Conservation (phyloP, 2,797 vertebrate genomes). For the Emys orbicularis region DNA sequence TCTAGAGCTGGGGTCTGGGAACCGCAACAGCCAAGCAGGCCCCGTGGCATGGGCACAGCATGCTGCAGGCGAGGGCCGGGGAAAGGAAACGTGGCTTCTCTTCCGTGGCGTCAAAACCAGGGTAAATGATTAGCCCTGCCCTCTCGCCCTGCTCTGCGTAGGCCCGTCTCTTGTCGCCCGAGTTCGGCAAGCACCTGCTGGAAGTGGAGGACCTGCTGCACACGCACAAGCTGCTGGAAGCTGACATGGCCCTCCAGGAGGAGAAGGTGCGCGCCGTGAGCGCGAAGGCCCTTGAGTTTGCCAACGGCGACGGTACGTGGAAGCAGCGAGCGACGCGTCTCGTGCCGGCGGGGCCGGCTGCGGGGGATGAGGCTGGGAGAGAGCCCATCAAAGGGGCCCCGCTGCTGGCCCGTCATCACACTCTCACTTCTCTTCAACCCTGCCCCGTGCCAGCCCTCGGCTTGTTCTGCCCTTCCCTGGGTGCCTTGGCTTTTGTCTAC, state of each 20-base stretch:
- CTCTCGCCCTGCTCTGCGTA: slow-evolving; percentile 56
- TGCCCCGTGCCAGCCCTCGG: not conserved
- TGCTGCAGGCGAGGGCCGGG: not conserved
- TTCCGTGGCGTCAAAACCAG: not conserved
- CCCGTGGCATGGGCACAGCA: not conserved
- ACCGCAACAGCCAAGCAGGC: not conserved
- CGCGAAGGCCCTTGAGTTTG: slow-evolving; percentile 88
- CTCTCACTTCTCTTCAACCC: not conserved
- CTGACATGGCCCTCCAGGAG: slow-evolving; percentile 92
- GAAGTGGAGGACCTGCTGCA: slow-evolving; percentile 96
- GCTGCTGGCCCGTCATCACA: fast-evolving
- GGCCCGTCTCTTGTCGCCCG: slow-evolving; percentile 89
- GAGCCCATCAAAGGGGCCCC: fast-evolving
- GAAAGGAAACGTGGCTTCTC: not conserved
- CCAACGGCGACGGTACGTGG: slow-evolving; percentile 89
- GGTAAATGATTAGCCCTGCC: not conserved
- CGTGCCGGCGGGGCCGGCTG: fast-evolving
- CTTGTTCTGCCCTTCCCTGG: not conserved
- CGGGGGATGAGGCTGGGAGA: not conserved
- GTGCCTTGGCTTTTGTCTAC: not conserved
- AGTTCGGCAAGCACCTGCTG: slow-evolving; percentile 95
- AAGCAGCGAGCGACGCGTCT: not conserved
- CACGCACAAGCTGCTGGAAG: slow-evolving; percentile 92
- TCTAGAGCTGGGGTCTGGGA: not conserved
- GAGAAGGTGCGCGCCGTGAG: slow-evolving; percentile 90